Conservation (phyloP, 1,140 invertebrate species). For the Penaeus indicus region DNA sequence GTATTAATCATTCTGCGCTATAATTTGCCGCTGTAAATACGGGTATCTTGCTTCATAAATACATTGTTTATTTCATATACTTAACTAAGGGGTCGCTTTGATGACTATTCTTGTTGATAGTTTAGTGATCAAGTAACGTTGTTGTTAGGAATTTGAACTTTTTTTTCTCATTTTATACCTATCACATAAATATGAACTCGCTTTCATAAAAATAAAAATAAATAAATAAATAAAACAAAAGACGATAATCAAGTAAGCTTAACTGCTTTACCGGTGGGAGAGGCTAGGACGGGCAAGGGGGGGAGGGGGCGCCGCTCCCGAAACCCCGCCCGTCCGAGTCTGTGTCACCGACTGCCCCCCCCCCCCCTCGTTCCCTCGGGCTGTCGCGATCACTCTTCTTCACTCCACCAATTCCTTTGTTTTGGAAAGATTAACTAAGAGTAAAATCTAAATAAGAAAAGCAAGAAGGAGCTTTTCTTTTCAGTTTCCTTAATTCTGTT, state of each 20-base stretch:
- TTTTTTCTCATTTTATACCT: slow-evolving; percentile 61
- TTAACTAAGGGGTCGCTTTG: slow-evolving; percentile 44
- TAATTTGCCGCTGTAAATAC: slow-evolving; percentile 59
- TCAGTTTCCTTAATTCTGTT: no score
- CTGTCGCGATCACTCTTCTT: no score
- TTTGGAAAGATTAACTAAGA: no score
- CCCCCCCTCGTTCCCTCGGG: no score
- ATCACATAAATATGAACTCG: slow-evolving; percentile 62
- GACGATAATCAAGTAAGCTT: slow-evolving; percentile 51
- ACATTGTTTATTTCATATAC: slow-evolving; percentile 54
- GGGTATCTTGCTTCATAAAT: slow-evolving; percentile 60
- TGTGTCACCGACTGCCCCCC: not conserved
- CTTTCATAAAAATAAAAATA: slow-evolving; percentile 40
- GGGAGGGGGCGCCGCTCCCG: not conserved
- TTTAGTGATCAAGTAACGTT: slow-evolving; percentile 57
- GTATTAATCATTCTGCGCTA: slow-evolving; percentile 24
- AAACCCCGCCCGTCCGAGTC: not conserved
- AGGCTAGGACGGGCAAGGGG: not conserved
- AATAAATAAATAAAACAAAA: slow-evolving; percentile 15
- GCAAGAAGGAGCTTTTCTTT: no score
- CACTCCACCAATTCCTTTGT: no score
- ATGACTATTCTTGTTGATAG: slow-evolving; percentile 58
- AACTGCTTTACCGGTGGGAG: slow-evolving; percentile 49
- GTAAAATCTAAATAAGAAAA: no score
- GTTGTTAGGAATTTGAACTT: slow-evolving; percentile 58